Conservation (phyloP, 2,888 invertebrate genomes). For the Tetrapedia diversipes region DNA sequence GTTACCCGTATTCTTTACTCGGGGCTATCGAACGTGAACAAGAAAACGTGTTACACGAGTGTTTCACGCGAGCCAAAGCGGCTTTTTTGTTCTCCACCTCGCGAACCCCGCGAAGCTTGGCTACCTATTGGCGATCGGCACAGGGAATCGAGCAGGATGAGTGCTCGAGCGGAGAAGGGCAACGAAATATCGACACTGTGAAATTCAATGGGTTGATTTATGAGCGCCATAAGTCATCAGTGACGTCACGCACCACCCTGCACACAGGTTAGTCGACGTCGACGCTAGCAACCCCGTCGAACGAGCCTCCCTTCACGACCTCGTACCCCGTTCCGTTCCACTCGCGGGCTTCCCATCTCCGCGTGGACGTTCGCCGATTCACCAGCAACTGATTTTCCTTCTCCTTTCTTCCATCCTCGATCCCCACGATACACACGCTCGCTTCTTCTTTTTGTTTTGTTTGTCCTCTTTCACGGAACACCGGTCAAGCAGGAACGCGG, state of each 20-base stretch:
- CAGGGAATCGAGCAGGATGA: constrained; percentile 37
- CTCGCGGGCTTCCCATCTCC: constrained; percentile 46
- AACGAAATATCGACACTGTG: constrained; percentile 75
- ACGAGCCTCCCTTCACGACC: constrained; percentile 59
- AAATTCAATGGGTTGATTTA: constrained; percentile 79
- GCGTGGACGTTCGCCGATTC: constrained; percentile 22
- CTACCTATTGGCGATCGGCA: constrained; percentile 44
- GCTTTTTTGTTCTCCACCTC: constrained; percentile 18
- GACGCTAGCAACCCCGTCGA: constrained; percentile 40
- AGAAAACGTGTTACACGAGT: constrained; percentile 15
- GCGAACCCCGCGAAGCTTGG: constrained; percentile 27
- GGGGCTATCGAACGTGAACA: background rate
- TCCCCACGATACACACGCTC: background rate
- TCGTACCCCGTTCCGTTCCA: constrained; percentile 46
- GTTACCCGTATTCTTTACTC: constrained; percentile 9
- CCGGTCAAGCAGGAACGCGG: background rate
- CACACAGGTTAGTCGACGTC: constrained; percentile 54
- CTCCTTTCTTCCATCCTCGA: constrained; percentile 24
- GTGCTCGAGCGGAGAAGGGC: constrained; percentile 34
- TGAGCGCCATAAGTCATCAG: constrained; percentile 75
- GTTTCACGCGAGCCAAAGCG: constrained; percentile 40
- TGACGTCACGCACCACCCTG: constrained; percentile 70
- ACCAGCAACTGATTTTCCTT: constrained; percentile 29
- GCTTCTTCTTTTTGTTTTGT: constrained; percentile 37
- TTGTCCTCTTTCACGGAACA: constrained; percentile 39